These are phyloP conservation scores for Sarcophaga caerulescens DNA, from an alignment of 2,888 invertebrate genomes.

Conservation along the genomic window DNA sequence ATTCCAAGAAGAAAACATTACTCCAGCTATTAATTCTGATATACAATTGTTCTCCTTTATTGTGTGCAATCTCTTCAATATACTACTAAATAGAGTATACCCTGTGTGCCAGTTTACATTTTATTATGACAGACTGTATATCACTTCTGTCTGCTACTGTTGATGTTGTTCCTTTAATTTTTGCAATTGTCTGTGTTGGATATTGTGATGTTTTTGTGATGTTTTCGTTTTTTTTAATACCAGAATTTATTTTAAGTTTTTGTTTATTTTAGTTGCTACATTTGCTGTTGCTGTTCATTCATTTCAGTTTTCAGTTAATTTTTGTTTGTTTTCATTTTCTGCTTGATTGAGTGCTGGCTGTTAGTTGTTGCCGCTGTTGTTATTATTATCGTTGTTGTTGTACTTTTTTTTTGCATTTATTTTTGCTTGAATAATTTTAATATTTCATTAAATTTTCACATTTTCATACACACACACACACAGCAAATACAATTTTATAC, in stretches of 20 bases:
- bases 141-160: slow-evolving; percentile 9
- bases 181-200: slow-evolving; percentile 50
- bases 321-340: slow-evolving; percentile 70
- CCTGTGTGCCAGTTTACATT: slow-evolving; percentile 23
- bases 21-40: too few species aligned
- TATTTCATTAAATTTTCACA: slow-evolving; percentile 69
- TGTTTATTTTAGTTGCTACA: slow-evolving; percentile 42
- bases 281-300: slow-evolving; percentile 25
- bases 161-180: slow-evolving; percentile 31
- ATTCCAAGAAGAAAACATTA: too few species aligned
- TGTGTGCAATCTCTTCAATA: too few species aligned
- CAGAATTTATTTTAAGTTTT: slow-evolving; percentile 39
- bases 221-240: slow-evolving; percentile 32
- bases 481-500: neutral
- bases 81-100: neutral
- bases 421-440: slow-evolving; percentile 67
- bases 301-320: slow-evolving; percentile 60
- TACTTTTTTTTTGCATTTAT: slow-evolving; percentile 40
- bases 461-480: slow-evolving; percentile 48
- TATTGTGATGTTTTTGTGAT: neutral
- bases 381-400: slow-evolving; percentile 32
- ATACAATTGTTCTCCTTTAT: too few species aligned
- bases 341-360: slow-evolving; percentile 69
- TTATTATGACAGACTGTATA: slow-evolving; percentile 51
- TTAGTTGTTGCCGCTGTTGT: slow-evolving; percentile 61